Conservation (phyloP, 2,888 invertebrate genomes). For the Campoletis raptor region DNA sequence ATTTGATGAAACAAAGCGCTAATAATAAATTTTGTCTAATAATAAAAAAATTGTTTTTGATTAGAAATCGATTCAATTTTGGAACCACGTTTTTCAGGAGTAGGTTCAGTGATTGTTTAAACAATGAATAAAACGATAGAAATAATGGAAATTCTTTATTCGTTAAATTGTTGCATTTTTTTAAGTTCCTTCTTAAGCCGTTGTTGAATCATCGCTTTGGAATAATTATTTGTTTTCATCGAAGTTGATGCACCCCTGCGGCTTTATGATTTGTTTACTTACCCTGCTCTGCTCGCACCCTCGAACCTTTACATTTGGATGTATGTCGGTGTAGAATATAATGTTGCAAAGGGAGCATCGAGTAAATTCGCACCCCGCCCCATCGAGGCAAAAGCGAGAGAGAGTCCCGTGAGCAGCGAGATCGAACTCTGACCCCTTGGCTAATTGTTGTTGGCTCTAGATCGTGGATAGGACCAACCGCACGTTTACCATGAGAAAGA, state of each 20-base stretch:
- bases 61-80: too few species aligned
- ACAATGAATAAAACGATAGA: background rate
- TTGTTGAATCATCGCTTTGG: background rate
- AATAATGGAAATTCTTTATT: background rate
- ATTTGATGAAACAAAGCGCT: background rate
- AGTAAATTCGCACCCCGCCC: slow-evolving; percentile 68
- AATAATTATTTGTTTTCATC: background rate
- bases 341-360: slow-evolving; percentile 47
- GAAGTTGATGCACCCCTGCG: slow-evolving; percentile 44
- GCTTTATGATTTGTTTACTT: slow-evolving; percentile 83
- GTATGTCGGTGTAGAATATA: background rate
- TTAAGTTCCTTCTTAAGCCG: background rate
- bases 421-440: slow-evolving; percentile 83
- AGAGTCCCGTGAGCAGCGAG: slow-evolving; percentile 76
- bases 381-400: slow-evolving; percentile 75
- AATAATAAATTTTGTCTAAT: too few species aligned
- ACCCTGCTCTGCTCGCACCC: slow-evolving; percentile 67
- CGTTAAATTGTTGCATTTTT: background rate
- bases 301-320: slow-evolving; percentile 35
- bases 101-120: background rate
- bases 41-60: too few species aligned
- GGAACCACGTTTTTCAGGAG: background rate
- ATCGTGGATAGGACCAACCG: slow-evolving; percentile 79
- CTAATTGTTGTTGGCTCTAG: slow-evolving; percentile 85
- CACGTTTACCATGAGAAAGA: slow-evolving; percentile 58